Evolutionary conservation across 1,140 invertebrate species (phyloP), one percentile per base, ranked within the genome.

Genomic region (Dreissena polymorpha): DNA sequence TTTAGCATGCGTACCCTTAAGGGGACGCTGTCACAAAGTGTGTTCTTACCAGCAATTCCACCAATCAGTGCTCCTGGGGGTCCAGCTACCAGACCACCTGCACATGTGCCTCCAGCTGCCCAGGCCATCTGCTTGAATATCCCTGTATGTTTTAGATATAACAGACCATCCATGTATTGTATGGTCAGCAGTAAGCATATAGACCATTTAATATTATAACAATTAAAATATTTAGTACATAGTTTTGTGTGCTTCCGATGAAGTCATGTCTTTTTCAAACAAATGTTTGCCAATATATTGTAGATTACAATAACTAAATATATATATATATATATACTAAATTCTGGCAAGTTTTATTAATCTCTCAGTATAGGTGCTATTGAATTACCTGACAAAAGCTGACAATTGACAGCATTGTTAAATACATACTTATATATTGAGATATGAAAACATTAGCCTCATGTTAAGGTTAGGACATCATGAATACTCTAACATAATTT

Each of bases 51-150:
- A 27, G 29, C 72, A 76, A 83, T 76, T 27, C 81, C 68, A 7
- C 81, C 81, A 64, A 83, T 29, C 0, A 83, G 72, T n/a, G 81
- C 81, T 50, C 81, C 81, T 57, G 81, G 81, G n/a, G 81, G 81
- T 0, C 81, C 81, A 21, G 39, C 73, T 0, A 83, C 81, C 18
- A 83, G n/a, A 50, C 81, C 81, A 0, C 81, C 81, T 12, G 55
- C 51, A 71, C 73, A 76, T 0, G 81, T 63, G 5, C 72, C 81
- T 16, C 81, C 73, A 39, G 81, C 81, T 23, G 73, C 71, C 71
- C 72, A 83, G 10, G 81, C 81, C 81, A 83, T 83, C 53, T 83
- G 81, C 29, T 70, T 83, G 39, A 83, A 83, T 60, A 83, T 83
- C 69, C 81, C 81, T 83, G 63, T 8, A 83, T 75, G 2, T 39